Conservation (phyloP, 1,140 invertebrate genomes). For the Saxidomus purpurata region DNA sequence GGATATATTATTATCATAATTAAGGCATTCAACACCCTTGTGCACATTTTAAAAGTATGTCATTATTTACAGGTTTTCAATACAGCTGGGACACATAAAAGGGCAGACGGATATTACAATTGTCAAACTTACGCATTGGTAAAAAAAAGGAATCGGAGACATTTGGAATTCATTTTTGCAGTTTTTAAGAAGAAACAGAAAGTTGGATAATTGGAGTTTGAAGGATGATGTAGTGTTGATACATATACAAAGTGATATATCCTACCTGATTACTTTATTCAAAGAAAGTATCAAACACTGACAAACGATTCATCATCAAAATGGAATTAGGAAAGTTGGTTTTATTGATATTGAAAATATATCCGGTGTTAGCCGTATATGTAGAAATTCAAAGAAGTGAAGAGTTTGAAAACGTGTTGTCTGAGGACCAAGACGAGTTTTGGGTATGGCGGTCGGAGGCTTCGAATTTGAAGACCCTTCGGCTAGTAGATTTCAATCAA, state of each 20-base stretch:
- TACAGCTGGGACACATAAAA: no score
- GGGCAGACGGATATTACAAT: no score
- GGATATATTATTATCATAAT: no score
- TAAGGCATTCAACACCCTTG: no score
- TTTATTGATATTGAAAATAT: neutral
- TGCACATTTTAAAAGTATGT: no score
- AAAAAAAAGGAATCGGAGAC: no score
- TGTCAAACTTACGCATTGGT: no score
- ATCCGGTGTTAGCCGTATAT: neutral
- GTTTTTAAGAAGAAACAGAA: neutral
- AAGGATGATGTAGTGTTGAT: no score
- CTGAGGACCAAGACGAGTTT: slow-evolving; percentile 15
- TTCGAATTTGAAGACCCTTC: slow-evolving; percentile 26
- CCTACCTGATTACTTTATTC: neutral
- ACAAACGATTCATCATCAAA: neutral
- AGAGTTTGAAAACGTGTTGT: slow-evolving; percentile 32
- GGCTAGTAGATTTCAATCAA: slow-evolving; percentile 27
- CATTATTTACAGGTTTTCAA: no score
- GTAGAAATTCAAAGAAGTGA: slow-evolving; percentile 53
- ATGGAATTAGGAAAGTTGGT: neutral
- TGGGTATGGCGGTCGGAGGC: slow-evolving; percentile 63
- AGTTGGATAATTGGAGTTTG: no score
- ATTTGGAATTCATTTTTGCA: neutral
- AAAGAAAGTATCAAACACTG: neutral
- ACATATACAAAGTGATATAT: no score